phyloP scores from a whole-genome alignment of 2,888 invertebrate genomes.

The Temnothorax ravouxi region DNA sequence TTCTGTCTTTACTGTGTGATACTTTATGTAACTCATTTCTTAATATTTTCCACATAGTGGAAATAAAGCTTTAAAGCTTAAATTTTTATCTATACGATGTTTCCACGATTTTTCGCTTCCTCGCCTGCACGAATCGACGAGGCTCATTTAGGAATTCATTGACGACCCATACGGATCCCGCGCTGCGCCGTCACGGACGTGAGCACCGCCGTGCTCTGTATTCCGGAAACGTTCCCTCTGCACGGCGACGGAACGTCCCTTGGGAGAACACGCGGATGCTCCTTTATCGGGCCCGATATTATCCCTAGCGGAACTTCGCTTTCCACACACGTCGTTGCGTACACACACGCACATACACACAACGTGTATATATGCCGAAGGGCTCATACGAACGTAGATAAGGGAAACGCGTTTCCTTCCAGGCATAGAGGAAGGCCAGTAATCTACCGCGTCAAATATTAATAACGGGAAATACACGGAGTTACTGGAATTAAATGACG shows the following conservation, averaged over 20 bases:
- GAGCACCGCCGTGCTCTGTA: constrained; percentile 60
- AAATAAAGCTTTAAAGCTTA: not conserved
- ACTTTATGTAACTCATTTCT: not conserved
- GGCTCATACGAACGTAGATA: constrained; percentile 17
- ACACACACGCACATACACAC: constrained; percentile 13
- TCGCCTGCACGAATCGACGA: constrained; percentile 45
- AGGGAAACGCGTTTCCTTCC: constrained; percentile 20
- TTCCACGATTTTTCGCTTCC: constrained; percentile 49
- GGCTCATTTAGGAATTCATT: constrained; percentile 63
- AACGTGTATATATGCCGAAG: not conserved
- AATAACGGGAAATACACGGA: not conserved
- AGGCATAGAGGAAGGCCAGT: constrained; percentile 36
- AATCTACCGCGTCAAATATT: constrained; percentile 11
- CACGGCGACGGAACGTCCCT: constrained; percentile 49
- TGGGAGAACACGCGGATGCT: constrained; percentile 64
- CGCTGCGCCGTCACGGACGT: constrained; percentile 35
- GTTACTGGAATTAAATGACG: constrained; percentile 7
- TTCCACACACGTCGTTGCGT: constrained; percentile 49
- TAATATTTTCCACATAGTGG: not conserved
- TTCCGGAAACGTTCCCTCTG: constrained; percentile 64
- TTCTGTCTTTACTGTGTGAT: not conserved
- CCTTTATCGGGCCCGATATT: constrained; percentile 75
- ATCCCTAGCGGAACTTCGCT: constrained; percentile 69
- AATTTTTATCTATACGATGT: not conserved
- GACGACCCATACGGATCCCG: constrained; percentile 51